These are phyloP conservation scores for Zootermopsis nevadensis DNA, from an alignment of 2,888 invertebrate species.

Conservation along the genomic window DNA sequence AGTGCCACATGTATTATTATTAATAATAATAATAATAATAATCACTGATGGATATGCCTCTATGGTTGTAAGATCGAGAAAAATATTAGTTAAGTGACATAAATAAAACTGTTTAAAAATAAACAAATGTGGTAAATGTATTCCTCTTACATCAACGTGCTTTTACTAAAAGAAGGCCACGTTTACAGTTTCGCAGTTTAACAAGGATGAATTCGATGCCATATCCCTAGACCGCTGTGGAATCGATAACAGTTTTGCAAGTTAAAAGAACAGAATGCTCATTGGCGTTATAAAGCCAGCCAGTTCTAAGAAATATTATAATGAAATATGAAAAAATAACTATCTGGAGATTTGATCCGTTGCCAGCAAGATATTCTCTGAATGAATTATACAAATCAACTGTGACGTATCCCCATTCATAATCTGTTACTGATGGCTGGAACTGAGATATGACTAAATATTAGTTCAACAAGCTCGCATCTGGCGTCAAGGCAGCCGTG, in stretches of 20 bases:
- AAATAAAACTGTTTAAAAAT: too few relatives aligned
- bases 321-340: background rate
- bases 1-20: too few relatives aligned
- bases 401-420: background rate
- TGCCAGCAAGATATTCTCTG: background rate
- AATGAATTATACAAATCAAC: background rate
- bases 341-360: background rate
- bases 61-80: too few relatives aligned
- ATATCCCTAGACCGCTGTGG: background rate
- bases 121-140: background rate
- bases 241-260: background rate
- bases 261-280: background rate
- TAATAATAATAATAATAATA: too few relatives aligned
- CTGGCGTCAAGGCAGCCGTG: background rate
- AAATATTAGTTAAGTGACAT: too few relatives aligned
- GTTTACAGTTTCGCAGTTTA: background rate
- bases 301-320: background rate
- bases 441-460: background rate
- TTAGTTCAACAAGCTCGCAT: background rate
- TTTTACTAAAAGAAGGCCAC: background rate
- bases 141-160: background rate
- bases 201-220: background rate
- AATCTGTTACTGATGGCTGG: background rate
- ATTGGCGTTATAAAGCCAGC: background rate
- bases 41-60: too few relatives aligned